These are phyloP conservation scores for Callosobruchus maculatus DNA, from an alignment of 2,888 invertebrate genomes.

Conservation along the genomic window DNA sequence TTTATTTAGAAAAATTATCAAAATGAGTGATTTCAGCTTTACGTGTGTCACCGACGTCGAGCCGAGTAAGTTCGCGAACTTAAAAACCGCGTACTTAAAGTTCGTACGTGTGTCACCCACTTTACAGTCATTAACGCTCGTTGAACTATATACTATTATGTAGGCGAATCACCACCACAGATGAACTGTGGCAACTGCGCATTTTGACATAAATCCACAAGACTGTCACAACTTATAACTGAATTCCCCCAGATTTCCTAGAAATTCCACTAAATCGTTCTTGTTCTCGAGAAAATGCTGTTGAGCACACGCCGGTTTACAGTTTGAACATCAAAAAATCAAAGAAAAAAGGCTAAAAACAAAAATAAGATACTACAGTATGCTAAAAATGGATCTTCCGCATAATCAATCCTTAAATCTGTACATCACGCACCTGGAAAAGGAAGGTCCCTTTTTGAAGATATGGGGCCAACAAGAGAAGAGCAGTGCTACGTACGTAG, in stretches of 20 bases:
- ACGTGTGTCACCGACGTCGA: too few species aligned
- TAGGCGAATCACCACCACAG: too few species aligned
- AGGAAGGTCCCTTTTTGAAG: slow-evolving; percentile 65
- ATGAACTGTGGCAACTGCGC: background rate
- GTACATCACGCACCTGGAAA: slow-evolving; percentile 64
- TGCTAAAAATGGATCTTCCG: background rate
- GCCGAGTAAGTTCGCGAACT: too few species aligned
- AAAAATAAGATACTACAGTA: background rate
- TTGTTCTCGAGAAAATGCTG: background rate
- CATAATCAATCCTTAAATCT: slow-evolving; percentile 20
- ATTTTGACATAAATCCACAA: background rate
- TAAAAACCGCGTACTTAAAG: too few species aligned
- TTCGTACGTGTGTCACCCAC: too few species aligned
- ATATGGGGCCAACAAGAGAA: slow-evolving; percentile 70
- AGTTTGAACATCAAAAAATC: background rate
- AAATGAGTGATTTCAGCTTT: too few species aligned
- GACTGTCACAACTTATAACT: background rate
- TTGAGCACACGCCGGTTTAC: background rate
- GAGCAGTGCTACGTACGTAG: slow-evolving; percentile 55
- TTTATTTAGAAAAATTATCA: too few species aligned
- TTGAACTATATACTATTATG: too few species aligned
- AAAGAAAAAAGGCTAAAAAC: background rate
- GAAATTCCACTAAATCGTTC: background rate
- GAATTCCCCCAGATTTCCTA: background rate
- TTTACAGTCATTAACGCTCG: too few species aligned